Evolutionary conservation across 2,113 vertebrate species (phyloP).

Genomic region (Chloebia gouldiae): DNA sequence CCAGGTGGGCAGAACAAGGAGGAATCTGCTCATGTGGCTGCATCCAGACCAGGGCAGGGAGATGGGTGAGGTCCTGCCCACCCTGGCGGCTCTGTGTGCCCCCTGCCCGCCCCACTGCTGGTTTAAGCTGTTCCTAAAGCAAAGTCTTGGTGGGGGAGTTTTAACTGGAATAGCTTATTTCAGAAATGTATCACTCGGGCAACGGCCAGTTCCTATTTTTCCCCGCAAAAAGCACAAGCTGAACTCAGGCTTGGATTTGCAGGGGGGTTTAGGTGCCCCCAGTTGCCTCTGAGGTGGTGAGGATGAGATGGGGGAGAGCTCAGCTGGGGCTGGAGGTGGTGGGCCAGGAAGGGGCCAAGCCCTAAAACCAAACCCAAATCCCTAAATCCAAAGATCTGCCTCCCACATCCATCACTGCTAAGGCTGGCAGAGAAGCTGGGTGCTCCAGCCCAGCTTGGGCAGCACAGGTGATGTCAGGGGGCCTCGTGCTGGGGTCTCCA

Average conservation of each 20-base stretch:
- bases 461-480: background rate
- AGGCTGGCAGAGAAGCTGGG: background rate
- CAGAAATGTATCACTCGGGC: accelerated
- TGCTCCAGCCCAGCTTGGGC: background rate
- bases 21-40: background rate
- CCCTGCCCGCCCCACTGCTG: accelerated
- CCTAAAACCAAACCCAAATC: background rate
- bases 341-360: background rate
- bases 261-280: background rate
- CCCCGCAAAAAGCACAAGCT: background rate
- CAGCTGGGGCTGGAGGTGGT: background rate
- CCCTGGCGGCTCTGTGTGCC: background rate
- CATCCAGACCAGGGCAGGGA: background rate
- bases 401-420: background rate
- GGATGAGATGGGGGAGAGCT: background rate
- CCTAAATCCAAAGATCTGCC: background rate
- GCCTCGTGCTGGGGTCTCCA: background rate
- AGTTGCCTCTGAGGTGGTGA: accelerated
- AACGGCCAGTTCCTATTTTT: background rate
- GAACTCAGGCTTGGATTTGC: background rate
- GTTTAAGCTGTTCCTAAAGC: background rate
- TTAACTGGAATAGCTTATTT: background rate
- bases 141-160: background rate
- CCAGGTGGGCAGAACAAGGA: background rate
- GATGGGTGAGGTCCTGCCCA: accelerated